Base-by-base conservation (phyloP, 1,140 invertebrate species). In the Zaprionus nigranus region DNA sequence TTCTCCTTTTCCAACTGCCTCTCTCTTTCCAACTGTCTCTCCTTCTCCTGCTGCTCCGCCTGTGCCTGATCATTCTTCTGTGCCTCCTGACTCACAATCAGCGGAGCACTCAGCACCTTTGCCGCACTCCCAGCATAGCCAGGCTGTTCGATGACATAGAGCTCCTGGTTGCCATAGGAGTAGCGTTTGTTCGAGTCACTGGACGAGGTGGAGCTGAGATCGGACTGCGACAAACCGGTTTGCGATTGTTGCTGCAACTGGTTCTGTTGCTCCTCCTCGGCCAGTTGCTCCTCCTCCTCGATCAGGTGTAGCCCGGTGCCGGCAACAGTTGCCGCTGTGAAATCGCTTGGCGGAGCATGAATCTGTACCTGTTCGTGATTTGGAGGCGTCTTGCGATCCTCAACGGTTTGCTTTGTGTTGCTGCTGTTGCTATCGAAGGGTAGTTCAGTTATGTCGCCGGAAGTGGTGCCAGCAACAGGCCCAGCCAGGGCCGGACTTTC, bases 161-260 rank as follows among this genome's bases (percentile, higher is more conserved):
- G 95, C 71, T 96, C 92, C 91, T 97, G 96, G 85, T 96, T 96
- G 51, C 96, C 95, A 82, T 97, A 97, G 46, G 95, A 94, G 82
- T 97, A 97, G 73, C 95, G 95, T 12, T 95, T 95, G 90, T 96
- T 96, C 46, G 94, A 94, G 17, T 95, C 95, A 11, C 93, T 94
- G 30, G 94, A 94, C 6, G 95, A 96, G 5, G 95, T 95, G 79
- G 96, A 94, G 65, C 96, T 96, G 1, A 96, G 93, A 79, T 96
- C 96, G 2, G 96, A 96, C 81, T 96, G 96, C 11, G 96, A 96
- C 5, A 97, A 93, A 2, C 96, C 96, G 0, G 96, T 96, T 66
- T 95, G 96, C 20, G 46, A 51, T 51, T 51, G 46, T 17, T n/a
- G 26, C 43, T 2, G 83, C 72, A n/a, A 15, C 30, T 20, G 54